Base-by-base conservation (phyloP, 2,113 vertebrate species). In the Porphyrio hochstetteri region DNA sequence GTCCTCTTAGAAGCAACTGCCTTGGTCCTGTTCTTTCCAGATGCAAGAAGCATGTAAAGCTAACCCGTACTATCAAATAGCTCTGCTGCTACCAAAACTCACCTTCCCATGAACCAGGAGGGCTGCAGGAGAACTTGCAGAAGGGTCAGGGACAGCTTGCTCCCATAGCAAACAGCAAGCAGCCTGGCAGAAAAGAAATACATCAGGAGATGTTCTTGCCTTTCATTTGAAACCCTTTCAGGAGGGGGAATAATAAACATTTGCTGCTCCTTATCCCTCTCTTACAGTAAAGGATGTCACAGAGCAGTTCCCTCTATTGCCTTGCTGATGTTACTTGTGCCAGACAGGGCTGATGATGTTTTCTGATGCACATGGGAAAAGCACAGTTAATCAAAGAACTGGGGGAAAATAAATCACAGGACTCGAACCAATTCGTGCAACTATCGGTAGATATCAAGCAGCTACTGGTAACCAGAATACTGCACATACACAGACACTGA, bases 81-180 rank as follows among this genome's bases (percentile, higher is more conserved):
- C 27, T 46, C 27, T 21, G 19, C 27, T 27, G 28, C 70, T 82
- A n/a, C 29, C 61, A 80, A 63, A 83, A 42, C 21, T 16, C 35
- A 21, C 29, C 2, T 0, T 57, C 16, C 13, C 2, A 0, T 21
- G 67, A 24, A 61, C 16, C 13, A 11, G 28, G 21, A 79, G 11
- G 27, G 10, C 24, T 46, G 70, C 44, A 28, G 55, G 55, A 86
- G 69, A 48, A 38, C 23, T 15, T 76, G 33, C 29, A 53, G 77
- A 42, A 35, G 36, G 53, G 16, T 36, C 28, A 53, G 63, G 76
- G 25, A 15, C 16, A 50, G 17, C 31, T 50, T 48, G 15, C 16
- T 36, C 27, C 52, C 24, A 10, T 9, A 53, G 64, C 52, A 61
- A 56, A 63, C 29, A 72, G 56, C 33, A 35, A 75, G 13, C 52